Evolutionary conservation across 2,113 vertebrate species (phyloP), one percentile per base, ranked within the genome.

Genomic region (Apodemus sylvaticus): DNA sequence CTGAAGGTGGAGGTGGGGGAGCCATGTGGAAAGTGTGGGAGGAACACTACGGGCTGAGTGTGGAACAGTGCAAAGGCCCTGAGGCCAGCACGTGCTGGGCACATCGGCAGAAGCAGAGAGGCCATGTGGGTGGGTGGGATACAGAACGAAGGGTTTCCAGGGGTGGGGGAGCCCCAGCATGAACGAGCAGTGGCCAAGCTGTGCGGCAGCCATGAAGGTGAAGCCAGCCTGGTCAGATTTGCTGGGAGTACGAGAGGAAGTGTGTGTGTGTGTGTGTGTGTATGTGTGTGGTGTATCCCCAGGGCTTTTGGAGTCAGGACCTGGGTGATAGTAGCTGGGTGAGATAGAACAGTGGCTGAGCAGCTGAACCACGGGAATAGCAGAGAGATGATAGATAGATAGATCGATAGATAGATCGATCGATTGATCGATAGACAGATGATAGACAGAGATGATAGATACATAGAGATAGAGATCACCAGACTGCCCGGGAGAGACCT

Each of bases 71-170:
- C 74, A 87, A 92, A 78, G 91, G 81, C 62, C 53, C 88, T 60
- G 93, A 6, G 90, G 82, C 34, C 29, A 70, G 48, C 3, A 0
- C 9, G 7, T 26, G 12, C 22, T 5, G 19, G 36, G 74, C 78
- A 24, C 7, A 13, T 45, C 42, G 10, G 19, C n/a, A 42, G 86
- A 73, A 89, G 60, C 14, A 55, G 11, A 55, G 58, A 78, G 64
- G 31, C 53, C 2, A 0, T 13, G 58, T 53, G 3, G 39, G 29
- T n/a, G 7, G 48, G 26, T 42, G 34, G 51, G 36, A 34, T 2
- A 3, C 29, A 13, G 0, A 0, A 2, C 19, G 29, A 31, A 0
- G 19, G 53, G n/a, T 17, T 17, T 7, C 42, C 14, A 12, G 60
- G 66, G 36, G 22, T 26, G 73, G 24, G 2, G 51, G 36, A 39